Percentiles rank a stretch among this genome's conserved stretches.
Conservation (phyloP, 2,113 vertebrate genomes). For the Forbesichthys agassizii region DNA sequence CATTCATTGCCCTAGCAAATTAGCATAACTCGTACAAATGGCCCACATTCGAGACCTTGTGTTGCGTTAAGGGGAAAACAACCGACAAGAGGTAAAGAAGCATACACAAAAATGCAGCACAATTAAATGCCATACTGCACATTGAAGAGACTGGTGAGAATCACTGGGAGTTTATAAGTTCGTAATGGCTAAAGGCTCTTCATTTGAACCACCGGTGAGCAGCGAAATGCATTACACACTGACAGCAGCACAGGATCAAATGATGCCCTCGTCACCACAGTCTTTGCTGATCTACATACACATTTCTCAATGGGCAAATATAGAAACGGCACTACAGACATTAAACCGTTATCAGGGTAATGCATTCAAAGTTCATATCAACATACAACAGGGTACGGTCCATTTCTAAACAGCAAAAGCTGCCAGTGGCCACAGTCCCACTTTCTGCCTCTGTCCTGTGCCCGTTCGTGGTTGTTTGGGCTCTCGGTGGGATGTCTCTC, state of each 20-base stretch:
- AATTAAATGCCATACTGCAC: conserved; percentile 75
- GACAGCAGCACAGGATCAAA: conserved; percentile 63
- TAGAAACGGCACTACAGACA: conserved; percentile 72
- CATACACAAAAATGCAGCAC: conserved; percentile 71
- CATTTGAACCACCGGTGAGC: conserved; percentile 75
- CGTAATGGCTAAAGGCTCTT: conserved; percentile 81
- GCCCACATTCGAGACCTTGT: conserved; percentile 88
- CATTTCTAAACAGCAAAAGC: conserved; percentile 50
- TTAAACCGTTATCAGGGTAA: conserved; percentile 78
- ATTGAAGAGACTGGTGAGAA: conserved; percentile 77
- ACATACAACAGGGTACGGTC: conserved; percentile 44
- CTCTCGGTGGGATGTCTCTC: conserved; percentile 59
- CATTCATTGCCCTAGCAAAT: conserved; percentile 99
- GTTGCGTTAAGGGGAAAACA: conserved; percentile 66
- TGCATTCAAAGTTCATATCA: conserved; percentile 63
- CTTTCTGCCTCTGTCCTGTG: conserved; percentile 37
- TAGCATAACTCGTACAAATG: conserved; percentile 99
- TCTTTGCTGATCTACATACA: conserved; percentile 68
- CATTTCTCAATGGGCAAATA: conserved; percentile 74
- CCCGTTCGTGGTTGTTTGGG: conserved; percentile 44
- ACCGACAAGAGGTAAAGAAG: conserved; percentile 32
- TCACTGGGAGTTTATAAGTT: conserved; percentile 70
- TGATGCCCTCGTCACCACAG: conserved; percentile 73
- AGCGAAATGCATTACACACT: conserved; percentile 65
- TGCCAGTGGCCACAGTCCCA: conserved; percentile 38